Conservation (phyloP, 2,797 vertebrate species). For the Phyllotis vaccarum region DNA sequence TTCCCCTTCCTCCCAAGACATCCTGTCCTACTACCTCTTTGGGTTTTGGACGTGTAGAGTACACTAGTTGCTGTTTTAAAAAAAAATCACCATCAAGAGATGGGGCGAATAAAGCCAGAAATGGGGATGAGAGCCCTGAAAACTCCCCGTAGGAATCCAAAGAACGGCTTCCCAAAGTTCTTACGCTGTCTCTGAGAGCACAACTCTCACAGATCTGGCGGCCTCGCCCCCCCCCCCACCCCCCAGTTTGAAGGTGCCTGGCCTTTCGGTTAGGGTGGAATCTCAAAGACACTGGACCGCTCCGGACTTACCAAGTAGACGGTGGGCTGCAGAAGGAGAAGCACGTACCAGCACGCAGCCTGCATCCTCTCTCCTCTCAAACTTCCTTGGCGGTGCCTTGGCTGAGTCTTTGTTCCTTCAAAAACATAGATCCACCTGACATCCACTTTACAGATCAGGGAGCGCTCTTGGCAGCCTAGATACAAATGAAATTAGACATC, state of each 20-base stretch:
- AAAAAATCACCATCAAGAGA: background rate
- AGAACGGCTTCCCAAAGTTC: conserved; percentile 72
- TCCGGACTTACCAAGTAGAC: conserved; percentile 95
- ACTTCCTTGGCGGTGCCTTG: conserved; percentile 94
- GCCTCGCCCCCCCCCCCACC: background rate
- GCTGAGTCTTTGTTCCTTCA: conserved; percentile 91
- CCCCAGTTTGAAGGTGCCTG: background rate
- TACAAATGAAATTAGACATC: conserved; percentile 91
- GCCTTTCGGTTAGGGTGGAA: background rate
- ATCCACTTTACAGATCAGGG: conserved; percentile 92
- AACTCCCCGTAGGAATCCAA: conserved; percentile 48
- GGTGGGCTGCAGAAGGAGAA: conserved; percentile 94
- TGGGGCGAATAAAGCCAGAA: background rate
- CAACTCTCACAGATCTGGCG: conserved; percentile 38
- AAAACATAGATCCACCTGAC: conserved; percentile 97
- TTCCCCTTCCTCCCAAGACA: background rate
- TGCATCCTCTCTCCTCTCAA: conserved; percentile 96
- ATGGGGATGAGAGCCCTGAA: background rate
- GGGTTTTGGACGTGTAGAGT: background rate
- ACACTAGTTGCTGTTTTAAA: background rate
- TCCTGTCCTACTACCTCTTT: background rate
- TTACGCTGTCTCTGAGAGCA: background rate
- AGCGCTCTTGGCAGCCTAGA: conserved; percentile 92
- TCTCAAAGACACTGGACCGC: background rate
- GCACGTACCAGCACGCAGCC: conserved; percentile 94